Evolutionary conservation across 1,140 invertebrate genomes (phyloP).

Genomic region (Triops cancriformis): DNA sequence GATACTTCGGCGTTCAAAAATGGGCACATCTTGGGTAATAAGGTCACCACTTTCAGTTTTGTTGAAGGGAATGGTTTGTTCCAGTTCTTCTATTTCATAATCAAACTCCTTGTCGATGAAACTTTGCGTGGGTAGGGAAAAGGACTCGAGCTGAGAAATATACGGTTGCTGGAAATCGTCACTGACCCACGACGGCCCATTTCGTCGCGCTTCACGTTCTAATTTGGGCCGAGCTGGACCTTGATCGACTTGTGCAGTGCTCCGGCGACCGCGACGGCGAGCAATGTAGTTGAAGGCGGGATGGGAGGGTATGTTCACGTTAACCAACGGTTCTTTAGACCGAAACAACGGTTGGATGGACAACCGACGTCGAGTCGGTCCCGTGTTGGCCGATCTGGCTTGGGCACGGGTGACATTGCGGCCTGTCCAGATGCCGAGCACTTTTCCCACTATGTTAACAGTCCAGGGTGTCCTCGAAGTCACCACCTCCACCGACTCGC

Average conservation of each 20-base stretch:
- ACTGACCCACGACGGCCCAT: background rate
- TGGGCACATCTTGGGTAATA: constrained; percentile 25
- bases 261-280: background rate
- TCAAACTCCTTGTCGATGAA: background rate
- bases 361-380: background rate
- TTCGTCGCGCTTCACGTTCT: background rate
- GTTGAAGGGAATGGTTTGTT: constrained; percentile 16
- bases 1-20: constrained; percentile 24
- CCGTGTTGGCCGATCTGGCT: background rate
- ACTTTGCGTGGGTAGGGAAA: background rate
- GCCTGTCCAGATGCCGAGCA: background rate
- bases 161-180: background rate
- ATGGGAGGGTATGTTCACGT: background rate
- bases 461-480: background rate
- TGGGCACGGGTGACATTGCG: background rate
- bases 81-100: constrained; percentile 18
- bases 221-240: background rate
- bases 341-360: background rate
- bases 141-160: background rate
- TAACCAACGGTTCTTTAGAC: background rate
- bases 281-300: background rate
- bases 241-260: constrained; percentile 7
- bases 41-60: constrained; percentile 18
- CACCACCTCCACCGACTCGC: background rate
- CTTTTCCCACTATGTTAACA: constrained; percentile 1